These are phyloP conservation scores for Leptobrachium leishanense DNA, from an alignment of 2,113 vertebrate species.

Conservation along the genomic window DNA sequence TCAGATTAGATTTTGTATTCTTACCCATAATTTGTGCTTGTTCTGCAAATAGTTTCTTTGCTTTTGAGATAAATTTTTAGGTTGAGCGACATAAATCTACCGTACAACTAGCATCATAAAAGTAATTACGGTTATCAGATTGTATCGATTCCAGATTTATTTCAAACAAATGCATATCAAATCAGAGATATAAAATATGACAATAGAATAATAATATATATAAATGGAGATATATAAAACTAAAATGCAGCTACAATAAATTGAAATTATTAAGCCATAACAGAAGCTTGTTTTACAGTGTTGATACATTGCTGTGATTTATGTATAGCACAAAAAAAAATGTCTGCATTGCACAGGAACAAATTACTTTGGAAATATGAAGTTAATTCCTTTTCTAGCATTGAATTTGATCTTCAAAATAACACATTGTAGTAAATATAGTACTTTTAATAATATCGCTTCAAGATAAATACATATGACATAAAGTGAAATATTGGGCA, in stretches of 20 bases:
- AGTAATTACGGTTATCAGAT: slow-evolving; percentile 2
- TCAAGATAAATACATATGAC: too few relatives aligned
- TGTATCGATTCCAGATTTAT: slow-evolving; percentile 1
- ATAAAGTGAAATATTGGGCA: too few relatives aligned
- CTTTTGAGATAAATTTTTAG: not conserved
- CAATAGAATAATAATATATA: not conserved
- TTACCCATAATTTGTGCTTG: not conserved
- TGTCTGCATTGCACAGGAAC: not conserved
- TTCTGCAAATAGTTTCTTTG: slow-evolving; percentile 4
- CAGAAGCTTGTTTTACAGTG: not conserved
- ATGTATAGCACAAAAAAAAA: not conserved
- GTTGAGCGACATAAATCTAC: slow-evolving; percentile 1
- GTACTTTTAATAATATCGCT: too few relatives aligned
- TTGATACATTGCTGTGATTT: not conserved
- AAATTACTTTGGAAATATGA: not conserved
- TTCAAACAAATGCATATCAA: slow-evolving; percentile 1
- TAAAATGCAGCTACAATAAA: not conserved
- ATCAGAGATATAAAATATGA: slow-evolving; percentile 6
- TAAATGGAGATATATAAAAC: not conserved
- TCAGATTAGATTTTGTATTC: slow-evolving; percentile 7
- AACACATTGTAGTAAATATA: too few relatives aligned
- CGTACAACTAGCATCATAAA: not conserved
- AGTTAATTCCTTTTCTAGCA: not conserved
- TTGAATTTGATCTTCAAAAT: not conserved
- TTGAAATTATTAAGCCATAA: slow-evolving; percentile 19